Percentiles rank a stretch among this genome's conserved stretches.
Evolutionary conservation across 92 coral and sea anemone genomes (phyloP).

Genomic region (Actinernus sp.): DNA sequence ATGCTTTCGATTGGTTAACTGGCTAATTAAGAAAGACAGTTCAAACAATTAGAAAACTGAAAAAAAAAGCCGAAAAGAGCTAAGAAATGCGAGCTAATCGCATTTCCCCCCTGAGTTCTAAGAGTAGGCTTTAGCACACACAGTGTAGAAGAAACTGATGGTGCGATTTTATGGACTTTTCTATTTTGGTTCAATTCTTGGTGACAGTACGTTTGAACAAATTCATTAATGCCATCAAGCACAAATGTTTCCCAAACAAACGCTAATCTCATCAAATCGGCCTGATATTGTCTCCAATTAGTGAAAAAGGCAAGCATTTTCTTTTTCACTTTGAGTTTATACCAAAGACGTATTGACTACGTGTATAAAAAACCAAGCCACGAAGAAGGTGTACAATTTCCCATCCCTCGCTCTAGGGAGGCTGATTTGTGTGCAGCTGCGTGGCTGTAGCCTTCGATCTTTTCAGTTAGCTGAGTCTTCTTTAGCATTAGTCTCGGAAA

Average conservation of each 20-base stretch:
- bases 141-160: background rate
- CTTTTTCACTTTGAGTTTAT: background rate
- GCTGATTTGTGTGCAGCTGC: too few species aligned
- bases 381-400: too few species aligned
- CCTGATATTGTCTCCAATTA: constrained; percentile 8
- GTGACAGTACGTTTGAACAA: background rate
- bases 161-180: background rate
- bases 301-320: background rate
- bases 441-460: background rate
- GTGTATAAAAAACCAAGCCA: too few species aligned
- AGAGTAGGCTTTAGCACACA: background rate
- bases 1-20: constrained; percentile 28
- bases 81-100: background rate
- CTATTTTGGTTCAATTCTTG: background rate
- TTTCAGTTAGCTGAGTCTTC: background rate
- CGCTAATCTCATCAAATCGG: constrained; percentile 34
- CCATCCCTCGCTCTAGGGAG: too few species aligned
- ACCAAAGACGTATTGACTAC: too few species aligned
- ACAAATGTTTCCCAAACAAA: constrained; percentile 16
- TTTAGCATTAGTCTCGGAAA: constrained; percentile 23
- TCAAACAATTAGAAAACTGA: background rate
- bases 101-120: background rate
- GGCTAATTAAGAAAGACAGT: constrained; percentile 27
- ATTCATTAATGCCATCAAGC: constrained; percentile 19
- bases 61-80: background rate